Conservation (phyloP, 1,140 invertebrate species). For the Drosophila lacertosa region DNA sequence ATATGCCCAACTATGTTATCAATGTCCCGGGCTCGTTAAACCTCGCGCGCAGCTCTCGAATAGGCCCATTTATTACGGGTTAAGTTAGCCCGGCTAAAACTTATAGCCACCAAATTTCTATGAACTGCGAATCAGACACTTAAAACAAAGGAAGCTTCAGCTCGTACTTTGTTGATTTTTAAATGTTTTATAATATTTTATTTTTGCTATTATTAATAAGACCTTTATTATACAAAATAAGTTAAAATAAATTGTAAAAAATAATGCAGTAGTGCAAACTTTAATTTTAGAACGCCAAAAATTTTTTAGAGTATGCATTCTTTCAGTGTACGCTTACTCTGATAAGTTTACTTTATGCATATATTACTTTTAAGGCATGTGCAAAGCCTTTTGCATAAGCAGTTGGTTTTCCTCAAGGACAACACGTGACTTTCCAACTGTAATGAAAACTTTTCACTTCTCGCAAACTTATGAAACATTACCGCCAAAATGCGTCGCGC, state of each 20-base stretch:
- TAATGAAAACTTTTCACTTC: constrained; percentile 18
- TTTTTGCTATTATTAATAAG: no score
- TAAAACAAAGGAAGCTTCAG: not conserved
- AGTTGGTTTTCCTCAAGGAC: constrained; percentile 36
- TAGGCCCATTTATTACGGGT: constrained; percentile 50
- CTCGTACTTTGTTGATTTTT: no score
- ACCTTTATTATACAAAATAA: no score
- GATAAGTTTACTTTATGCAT: not conserved
- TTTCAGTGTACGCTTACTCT: not conserved
- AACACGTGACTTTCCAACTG: constrained; percentile 36
- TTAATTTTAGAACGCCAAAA: no score
- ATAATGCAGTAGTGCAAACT: no score
- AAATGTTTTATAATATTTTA: no score
- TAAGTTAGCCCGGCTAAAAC: not conserved
- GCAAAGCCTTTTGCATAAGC: constrained; percentile 10
- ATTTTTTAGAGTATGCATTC: no score
- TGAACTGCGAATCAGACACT: not conserved
- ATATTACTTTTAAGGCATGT: no score
- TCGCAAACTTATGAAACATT: constrained; percentile 19
- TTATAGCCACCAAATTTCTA: constrained; percentile 15
- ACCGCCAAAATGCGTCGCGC: constrained; percentile 6
- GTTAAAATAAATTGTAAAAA: no score
- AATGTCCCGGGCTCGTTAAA: constrained; percentile 47
- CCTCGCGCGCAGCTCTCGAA: not conserved
- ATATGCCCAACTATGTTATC: constrained; percentile 60